Percentiles rank a stretch among this genome's conserved stretches.
phyloP scores from a whole-genome alignment of 2,113 vertebrate species.

The Python bivittatus region DNA sequence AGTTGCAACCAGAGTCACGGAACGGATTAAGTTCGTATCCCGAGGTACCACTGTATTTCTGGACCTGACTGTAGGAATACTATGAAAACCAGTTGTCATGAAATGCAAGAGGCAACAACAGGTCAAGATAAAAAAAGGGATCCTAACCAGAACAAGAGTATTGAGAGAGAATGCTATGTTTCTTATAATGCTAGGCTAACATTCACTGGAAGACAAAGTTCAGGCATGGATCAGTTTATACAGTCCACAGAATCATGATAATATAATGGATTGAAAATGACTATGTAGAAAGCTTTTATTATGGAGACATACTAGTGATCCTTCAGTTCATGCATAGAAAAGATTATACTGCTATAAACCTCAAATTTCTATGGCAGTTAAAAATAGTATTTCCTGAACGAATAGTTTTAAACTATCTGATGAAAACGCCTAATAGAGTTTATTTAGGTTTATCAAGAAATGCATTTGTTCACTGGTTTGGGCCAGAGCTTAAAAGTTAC shows the following conservation, averaged over 20 bases:
- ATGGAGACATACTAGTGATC: background rate
- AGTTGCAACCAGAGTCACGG: no score
- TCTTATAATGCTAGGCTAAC: background rate
- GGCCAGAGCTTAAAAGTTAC: background rate
- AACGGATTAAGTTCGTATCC: no score
- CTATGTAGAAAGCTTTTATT: background rate
- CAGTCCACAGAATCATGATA: background rate
- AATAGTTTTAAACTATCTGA: background rate
- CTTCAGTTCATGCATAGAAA: background rate
- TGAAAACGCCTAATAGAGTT: background rate
- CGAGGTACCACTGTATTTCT: no score
- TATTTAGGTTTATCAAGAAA: background rate
- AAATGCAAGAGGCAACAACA: background rate
- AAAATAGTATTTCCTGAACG: background rate
- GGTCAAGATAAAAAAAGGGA: background rate
- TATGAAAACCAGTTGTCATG: background rate
- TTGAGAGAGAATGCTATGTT: background rate
- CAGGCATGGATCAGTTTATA: background rate
- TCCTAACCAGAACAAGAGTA: background rate
- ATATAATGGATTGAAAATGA: background rate
- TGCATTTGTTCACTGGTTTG: background rate
- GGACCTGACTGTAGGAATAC: no score
- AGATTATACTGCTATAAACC: background rate
- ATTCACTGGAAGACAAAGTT: background rate
- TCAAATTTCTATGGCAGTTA: background rate